phyloP scores from a whole-genome alignment of 2,888 invertebrate genomes.

The Dorcus parallelipipedus region DNA sequence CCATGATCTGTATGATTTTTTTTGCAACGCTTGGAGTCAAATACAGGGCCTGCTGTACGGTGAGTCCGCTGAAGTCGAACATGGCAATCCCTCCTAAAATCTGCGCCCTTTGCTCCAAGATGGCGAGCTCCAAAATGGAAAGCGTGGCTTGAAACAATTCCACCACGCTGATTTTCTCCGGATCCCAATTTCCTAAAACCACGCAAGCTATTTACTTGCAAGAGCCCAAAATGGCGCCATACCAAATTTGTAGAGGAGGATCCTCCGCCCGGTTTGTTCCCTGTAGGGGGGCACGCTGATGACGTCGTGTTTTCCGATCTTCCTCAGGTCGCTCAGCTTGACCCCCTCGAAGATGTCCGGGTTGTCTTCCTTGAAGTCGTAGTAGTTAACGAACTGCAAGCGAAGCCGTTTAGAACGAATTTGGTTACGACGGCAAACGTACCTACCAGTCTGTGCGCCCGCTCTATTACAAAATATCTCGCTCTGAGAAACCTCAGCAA shows the following conservation, averaged over 20 bases:
- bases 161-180: constrained; percentile 60
- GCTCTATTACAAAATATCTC: constrained; percentile 66
- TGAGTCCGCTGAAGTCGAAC: constrained; percentile 70
- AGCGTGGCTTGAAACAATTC: constrained; percentile 72
- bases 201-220: neutral
- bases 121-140: constrained; percentile 67
- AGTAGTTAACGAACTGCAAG: constrained; percentile 71
- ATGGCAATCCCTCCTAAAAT: constrained; percentile 74
- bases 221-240: constrained; percentile 20
- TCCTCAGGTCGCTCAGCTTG: constrained; percentile 60
- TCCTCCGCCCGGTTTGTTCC: constrained; percentile 69
- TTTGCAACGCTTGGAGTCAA: constrained; percentile 68
- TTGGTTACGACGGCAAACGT: neutral
- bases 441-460: constrained; percentile 73
- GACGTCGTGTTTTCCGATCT: constrained; percentile 65
- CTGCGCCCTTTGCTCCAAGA: constrained; percentile 71
- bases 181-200: constrained; percentile 68
- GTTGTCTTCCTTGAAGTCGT: constrained; percentile 70
- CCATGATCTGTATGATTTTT: constrained; percentile 66
- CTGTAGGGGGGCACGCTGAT: constrained; percentile 72
- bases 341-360: constrained; percentile 66
- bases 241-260: constrained; percentile 72
- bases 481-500: constrained; percentile 72
- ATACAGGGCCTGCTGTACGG: constrained; percentile 69
- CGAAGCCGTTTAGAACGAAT: constrained; percentile 1